Conservation (phyloP, 2,888 invertebrate species). For the Orthonychiurus folsomi region DNA sequence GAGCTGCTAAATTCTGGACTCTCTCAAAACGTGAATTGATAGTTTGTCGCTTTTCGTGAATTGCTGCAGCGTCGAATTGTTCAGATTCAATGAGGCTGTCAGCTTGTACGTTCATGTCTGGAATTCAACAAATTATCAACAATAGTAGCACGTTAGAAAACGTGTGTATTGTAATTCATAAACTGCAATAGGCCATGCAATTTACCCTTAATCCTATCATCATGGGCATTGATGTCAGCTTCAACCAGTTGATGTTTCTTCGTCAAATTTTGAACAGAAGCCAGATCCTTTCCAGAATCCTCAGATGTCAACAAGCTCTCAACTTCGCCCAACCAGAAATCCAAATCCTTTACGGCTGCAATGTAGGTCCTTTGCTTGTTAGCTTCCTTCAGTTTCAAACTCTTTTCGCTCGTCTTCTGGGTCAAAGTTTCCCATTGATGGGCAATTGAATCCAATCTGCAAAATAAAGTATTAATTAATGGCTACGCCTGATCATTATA, state of each 20-base stretch:
- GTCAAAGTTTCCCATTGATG: slow-evolving; percentile 98
- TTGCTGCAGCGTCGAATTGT: slow-evolving; percentile 93
- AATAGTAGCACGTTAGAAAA: background rate
- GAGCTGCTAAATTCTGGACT: slow-evolving; percentile 82
- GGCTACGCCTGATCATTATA: too few species aligned
- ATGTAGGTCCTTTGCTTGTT: slow-evolving; percentile 98
- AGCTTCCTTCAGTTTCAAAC: slow-evolving; percentile 94
- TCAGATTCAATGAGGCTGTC: slow-evolving; percentile 92
- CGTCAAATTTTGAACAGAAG: slow-evolving; percentile 96
- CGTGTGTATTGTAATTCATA: background rate
- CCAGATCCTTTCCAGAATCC: slow-evolving; percentile 95
- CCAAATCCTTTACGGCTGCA: slow-evolving; percentile 97
- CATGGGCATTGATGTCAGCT: slow-evolving; percentile 94
- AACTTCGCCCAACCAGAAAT: slow-evolving; percentile 99
- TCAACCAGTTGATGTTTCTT: slow-evolving; percentile 97
- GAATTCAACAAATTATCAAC: too few species aligned
- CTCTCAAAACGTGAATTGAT: slow-evolving; percentile 95
- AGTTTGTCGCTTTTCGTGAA: slow-evolving; percentile 85
- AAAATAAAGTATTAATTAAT: slow-evolving; percentile 38
- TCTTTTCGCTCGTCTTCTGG: slow-evolving; percentile 96
- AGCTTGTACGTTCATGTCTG: slow-evolving; percentile 89
- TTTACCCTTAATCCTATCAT: slow-evolving; percentile 76
- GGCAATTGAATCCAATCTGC: slow-evolving; percentile 77
- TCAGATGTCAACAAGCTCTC: slow-evolving; percentile 90
- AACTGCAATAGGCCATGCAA: background rate